Percentiles rank a stretch among this genome's conserved stretches.
Evolutionary conservation across 1,140 invertebrate genomes (phyloP).

Genomic region (Magallana angulata): DNA sequence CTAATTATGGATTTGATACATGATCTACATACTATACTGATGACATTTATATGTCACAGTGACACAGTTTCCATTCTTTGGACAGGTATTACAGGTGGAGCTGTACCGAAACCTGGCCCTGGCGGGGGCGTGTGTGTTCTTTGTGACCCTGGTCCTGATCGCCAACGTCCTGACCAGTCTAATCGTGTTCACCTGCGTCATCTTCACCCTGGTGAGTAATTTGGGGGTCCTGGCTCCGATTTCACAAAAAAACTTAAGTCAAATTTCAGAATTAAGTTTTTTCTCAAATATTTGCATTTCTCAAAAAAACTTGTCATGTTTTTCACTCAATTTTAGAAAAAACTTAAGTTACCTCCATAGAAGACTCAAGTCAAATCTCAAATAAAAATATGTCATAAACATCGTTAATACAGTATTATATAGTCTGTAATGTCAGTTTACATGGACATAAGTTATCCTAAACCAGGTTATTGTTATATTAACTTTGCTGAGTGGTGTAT

Average conservation of each 20-base stretch:
- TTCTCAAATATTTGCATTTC: no score
- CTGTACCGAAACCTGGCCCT: slow-evolving; percentile 89
- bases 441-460: background rate
- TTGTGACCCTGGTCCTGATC: slow-evolving; percentile 89
- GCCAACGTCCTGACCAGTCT: slow-evolving; percentile 89
- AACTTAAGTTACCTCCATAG: no score
- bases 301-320: no score
- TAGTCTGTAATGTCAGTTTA: background rate
- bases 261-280: no score
- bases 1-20: no score
- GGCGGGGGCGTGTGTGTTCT: slow-evolving; percentile 89
- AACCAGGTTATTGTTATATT: background rate
- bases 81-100: slow-evolving; percentile 82
- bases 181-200: slow-evolving; percentile 88
- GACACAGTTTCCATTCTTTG: background rate
- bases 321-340: no score
- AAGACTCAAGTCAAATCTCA: no score
- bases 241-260: no score
- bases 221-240: background rate
- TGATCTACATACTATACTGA: no score
- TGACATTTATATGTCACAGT: no score
- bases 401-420: no score
- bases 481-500: background rate
- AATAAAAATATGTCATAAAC: no score
- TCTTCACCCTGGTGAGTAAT: slow-evolving; percentile 84